Percentiles rank a stretch among this genome's conserved stretches.
These are phyloP conservation scores for Xyliphius kryptos DNA, from an alignment of 2,113 vertebrate genomes.

Conservation along the genomic window DNA sequence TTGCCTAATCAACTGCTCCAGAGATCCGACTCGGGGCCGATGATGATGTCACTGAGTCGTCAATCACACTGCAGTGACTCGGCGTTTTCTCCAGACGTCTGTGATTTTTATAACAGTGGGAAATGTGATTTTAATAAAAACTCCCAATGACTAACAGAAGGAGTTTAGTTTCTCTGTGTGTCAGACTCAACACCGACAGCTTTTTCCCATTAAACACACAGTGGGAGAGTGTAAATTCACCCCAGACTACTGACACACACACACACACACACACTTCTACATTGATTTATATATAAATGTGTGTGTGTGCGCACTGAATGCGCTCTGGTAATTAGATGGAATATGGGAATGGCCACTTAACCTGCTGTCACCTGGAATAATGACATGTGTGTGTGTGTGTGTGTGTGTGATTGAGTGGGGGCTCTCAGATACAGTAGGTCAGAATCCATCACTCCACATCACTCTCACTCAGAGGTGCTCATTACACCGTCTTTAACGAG, in stretches of 20 bases:
- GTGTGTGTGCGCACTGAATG: no score
- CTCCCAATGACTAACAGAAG: slow-evolving; percentile 84
- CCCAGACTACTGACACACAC: slow-evolving; percentile 35
- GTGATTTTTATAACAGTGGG: slow-evolving; percentile 95
- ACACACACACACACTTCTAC: slow-evolving; percentile 41
- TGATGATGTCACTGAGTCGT: slow-evolving; percentile 95
- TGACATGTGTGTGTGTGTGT: no score
- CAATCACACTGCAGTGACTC: slow-evolving; percentile 86
- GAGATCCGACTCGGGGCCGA: slow-evolving; percentile 80
- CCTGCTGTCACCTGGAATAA: slow-evolving; percentile 40
- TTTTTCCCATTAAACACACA: slow-evolving; percentile 98
- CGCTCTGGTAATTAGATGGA: slow-evolving; percentile 39
- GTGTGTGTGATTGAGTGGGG: no score
- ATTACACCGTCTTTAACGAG: slow-evolving; percentile 39
- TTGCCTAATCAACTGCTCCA: slow-evolving; percentile 84
- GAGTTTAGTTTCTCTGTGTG: slow-evolving; percentile 76
- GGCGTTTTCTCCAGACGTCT: slow-evolving; percentile 93
- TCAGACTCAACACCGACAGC: slow-evolving; percentile 78
- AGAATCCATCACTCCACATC: no score
- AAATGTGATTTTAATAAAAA: slow-evolving; percentile 98
- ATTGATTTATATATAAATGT: slow-evolving; percentile 17
- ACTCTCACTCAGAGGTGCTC: slow-evolving; percentile 29
- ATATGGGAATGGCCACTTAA: slow-evolving; percentile 44
- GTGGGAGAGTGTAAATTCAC: slow-evolving; percentile 91
- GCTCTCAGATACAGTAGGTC: neutral